phyloP scores from a whole-genome alignment of 2,888 invertebrate genomes.

The Troides oblongomaculatus region DNA sequence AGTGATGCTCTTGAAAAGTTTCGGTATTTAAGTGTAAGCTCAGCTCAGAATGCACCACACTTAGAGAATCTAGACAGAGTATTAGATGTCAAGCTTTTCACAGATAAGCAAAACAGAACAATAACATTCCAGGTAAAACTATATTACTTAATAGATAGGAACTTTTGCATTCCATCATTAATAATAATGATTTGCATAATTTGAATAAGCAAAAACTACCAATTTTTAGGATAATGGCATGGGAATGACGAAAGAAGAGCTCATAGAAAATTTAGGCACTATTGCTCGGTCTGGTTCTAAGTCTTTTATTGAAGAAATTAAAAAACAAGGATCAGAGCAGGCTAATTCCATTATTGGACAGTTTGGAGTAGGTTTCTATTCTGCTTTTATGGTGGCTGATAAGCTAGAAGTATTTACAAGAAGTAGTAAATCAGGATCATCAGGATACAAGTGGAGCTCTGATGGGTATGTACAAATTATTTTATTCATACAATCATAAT shows the following conservation, averaged over 20 bases:
- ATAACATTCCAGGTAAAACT: slow-evolving; percentile 89
- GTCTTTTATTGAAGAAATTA: slow-evolving; percentile 92
- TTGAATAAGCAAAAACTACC: too few relatives aligned
- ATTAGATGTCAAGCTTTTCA: slow-evolving; percentile 92
- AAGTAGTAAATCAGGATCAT: slow-evolving; percentile 82
- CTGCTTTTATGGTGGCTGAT: slow-evolving; percentile 98
- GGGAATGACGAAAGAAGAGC: slow-evolving; percentile 96
- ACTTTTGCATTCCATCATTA: too few relatives aligned
- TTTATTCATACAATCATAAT: neutral
- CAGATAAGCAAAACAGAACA: slow-evolving; percentile 91
- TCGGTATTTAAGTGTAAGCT: slow-evolving; percentile 85
- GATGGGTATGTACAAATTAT: slow-evolving; percentile 85
- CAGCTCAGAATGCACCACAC: slow-evolving; percentile 71
- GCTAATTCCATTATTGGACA: slow-evolving; percentile 94
- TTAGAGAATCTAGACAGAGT: slow-evolving; percentile 81
- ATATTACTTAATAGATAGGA: neutral
- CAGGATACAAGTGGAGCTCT: slow-evolving; percentile 92
- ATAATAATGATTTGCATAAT: too few relatives aligned
- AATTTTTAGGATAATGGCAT: slow-evolving; percentile 90
- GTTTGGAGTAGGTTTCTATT: slow-evolving; percentile 99
- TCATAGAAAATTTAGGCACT: slow-evolving; percentile 94
- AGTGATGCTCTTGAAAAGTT: slow-evolving; percentile 98
- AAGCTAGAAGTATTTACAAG: slow-evolving; percentile 95
- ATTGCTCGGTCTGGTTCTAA: slow-evolving; percentile 98
- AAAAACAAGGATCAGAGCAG: slow-evolving; percentile 81